These are phyloP conservation scores for Galaxea fascicularis DNA, from an alignment of 92 coral and sea anemone genomes.

Conservation along the genomic window DNA sequence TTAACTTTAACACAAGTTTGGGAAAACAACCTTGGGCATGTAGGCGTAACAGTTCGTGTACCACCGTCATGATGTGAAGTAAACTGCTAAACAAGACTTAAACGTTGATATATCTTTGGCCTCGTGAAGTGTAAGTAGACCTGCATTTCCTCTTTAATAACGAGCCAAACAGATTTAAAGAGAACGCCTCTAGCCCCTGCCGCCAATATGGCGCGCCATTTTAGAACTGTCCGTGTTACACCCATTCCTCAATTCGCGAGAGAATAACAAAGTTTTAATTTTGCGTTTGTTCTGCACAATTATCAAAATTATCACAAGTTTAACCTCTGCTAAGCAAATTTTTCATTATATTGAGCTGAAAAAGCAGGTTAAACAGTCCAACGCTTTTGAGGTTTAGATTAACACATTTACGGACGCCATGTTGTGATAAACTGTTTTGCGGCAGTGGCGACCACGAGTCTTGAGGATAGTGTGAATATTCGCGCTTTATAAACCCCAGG, in stretches of 20 bases:
- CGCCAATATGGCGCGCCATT: conserved; percentile 43
- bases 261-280: not conserved
- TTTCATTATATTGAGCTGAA: not conserved
- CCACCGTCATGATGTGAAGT: not conserved
- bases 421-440: conserved; percentile 39
- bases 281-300: not conserved
- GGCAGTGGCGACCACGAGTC: conserved; percentile 45
- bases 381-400: conserved; percentile 1
- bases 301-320: not conserved
- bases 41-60: not conserved
- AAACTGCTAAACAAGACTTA: not conserved
- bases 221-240: conserved; percentile 25
- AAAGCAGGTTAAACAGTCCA: not conserved
- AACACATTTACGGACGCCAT: not conserved
- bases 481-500: conserved; percentile 50
- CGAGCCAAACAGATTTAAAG: conserved; percentile 2
- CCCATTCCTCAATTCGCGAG: conserved; percentile 32
- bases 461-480: conserved; percentile 54
- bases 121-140: not conserved
- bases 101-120: not conserved
- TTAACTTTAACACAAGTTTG: not conserved
- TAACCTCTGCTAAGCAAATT: not conserved
- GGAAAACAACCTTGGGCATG: not conserved
- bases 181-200: not conserved
- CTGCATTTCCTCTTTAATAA: conserved; percentile 9